These are phyloP conservation scores for Melolontha melolontha DNA, from an alignment of 2,888 invertebrate species.

Conservation along the genomic window DNA sequence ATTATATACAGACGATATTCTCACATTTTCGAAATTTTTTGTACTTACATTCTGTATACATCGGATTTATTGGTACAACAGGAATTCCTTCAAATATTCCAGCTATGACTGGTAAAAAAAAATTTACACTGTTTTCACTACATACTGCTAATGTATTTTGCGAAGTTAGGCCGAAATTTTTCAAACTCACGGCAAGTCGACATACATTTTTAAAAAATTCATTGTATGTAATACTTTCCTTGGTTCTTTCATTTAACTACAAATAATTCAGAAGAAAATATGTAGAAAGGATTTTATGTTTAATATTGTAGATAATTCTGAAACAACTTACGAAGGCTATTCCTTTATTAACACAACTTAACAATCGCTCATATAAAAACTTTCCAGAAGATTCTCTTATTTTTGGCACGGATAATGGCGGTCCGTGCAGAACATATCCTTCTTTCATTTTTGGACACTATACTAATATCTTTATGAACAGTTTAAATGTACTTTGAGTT, in stretches of 20 bases:
- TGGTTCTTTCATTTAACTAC: conserved; percentile 20
- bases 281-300: too few relatives aligned
- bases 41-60: conserved; percentile 35
- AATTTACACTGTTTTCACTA: conserved; percentile 28
- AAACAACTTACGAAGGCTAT: conserved; percentile 14
- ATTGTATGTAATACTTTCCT: conserved; percentile 16
- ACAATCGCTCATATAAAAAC: conserved; percentile 8
- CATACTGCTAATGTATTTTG: conserved; percentile 22
- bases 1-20: too few relatives aligned
- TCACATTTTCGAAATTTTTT: background rate
- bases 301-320: background rate
- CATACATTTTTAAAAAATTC: conserved; percentile 7
- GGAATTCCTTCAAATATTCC: conserved; percentile 28
- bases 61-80: conserved; percentile 20
- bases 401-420: background rate
- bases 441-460: background rate
- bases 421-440: conserved; percentile 2
- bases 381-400: conserved; percentile 1
- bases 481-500: too few relatives aligned
- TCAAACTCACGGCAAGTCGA: conserved; percentile 6
- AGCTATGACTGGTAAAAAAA: conserved; percentile 28
- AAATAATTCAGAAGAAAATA: background rate
- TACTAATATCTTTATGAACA: too few relatives aligned
- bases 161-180: conserved; percentile 12
- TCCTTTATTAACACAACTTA: background rate